Evolutionary conservation across 64 coral and sea anemone species (phyloP), one percentile per base, ranked within the genome.

Genomic region (Porites australiensis): DNA sequence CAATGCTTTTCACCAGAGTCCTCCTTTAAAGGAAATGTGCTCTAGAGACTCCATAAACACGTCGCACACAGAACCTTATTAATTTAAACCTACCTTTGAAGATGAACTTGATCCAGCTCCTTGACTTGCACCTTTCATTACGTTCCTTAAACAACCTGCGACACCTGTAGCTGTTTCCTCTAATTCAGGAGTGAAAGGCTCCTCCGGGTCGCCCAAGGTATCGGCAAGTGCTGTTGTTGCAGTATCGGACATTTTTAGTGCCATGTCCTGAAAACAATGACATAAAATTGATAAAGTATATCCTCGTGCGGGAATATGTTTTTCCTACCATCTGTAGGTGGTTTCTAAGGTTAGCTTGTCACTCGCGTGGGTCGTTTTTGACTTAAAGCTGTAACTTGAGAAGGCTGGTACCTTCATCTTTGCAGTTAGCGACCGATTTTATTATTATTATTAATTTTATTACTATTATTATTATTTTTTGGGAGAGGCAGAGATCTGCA

Each of bases 121-220:
- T 50, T 83, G 80, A 67, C 44, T 66, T 50, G 80, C 62, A 12
- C 58, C 64, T 45, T 68, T 64, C 2, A 83, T 60, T 45, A 83
- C 62, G 50, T 83, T 83, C 3, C 19, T 66, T 8, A 83, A 18
- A 46, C 62, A 64, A 9, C 61, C 80, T 50, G 79, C 46, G 5
- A 83, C 61, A 67, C 61, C 45, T 2, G 13, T 47, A n/a, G 80
- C 61, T 11, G 61, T 62, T 45, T 67, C 60, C 18, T 83, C 80
- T 11, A 67, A 18, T 10, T 50, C 61, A 3, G 80, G 16, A 4
- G 61, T 64, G 2, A 83, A 66, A 48, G 80, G 80, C 80, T 83
- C 80, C 18, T 83, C 80, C 3, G 58, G 58, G 19, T 83, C 80
- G 7, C 67, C 50, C 2, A 83, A 18, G 19, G 59, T 15, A 50